phyloP scores from a whole-genome alignment of 2,113 vertebrate species.

The Hippocampus zosterae region DNA sequence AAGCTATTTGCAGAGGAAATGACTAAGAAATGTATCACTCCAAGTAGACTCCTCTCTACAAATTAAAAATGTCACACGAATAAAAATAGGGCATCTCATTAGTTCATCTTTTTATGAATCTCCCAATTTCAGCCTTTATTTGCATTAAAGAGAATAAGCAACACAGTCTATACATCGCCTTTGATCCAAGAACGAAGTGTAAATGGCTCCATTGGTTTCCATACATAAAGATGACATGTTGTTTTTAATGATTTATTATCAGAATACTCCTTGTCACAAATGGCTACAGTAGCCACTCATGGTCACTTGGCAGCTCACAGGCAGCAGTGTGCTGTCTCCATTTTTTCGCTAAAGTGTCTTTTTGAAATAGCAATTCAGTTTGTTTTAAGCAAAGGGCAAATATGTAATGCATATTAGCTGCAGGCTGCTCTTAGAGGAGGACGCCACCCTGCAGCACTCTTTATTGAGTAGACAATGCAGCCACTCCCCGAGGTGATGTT shows the following conservation, averaged over 20 bases:
- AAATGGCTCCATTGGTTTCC: background rate
- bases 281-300: background rate
- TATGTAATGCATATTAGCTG: background rate
- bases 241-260: background rate
- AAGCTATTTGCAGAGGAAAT: background rate
- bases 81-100: background rate
- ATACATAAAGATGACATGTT: background rate
- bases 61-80: background rate
- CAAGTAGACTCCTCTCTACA: background rate
- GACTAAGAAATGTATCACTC: background rate
- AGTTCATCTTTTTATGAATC: background rate
- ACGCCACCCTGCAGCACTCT: background rate
- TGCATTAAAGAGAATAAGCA: background rate
- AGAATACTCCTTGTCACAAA: background rate
- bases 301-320: background rate
- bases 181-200: background rate
- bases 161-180: background rate
- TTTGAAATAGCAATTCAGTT: background rate
- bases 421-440: conserved; percentile 9
- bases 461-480: conserved; percentile 1
- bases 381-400: conserved; percentile 1
- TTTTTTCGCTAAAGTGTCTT: background rate
- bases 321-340: background rate
- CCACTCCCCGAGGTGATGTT: background rate
- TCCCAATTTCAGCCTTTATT: background rate